Base-by-base conservation (phyloP, 2,888 invertebrate species). In the Cataglyphis altisquamis region DNA sequence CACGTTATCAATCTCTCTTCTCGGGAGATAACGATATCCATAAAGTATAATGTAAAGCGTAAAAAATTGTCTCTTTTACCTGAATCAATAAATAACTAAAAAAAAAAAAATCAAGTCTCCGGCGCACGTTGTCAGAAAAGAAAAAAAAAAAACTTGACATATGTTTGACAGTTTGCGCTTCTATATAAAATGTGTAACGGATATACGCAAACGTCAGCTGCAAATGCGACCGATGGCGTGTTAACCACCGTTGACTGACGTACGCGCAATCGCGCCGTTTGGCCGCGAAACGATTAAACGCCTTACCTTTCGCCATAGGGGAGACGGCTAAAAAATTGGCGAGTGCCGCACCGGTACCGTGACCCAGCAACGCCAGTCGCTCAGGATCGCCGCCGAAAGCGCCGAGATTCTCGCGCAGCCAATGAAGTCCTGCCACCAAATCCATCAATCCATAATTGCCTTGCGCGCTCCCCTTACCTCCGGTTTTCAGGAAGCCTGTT, bases 241-340 rank as follows among this genome's bases (percentile, higher is more conserved):
- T 75, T 64, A 64, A 74, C 64, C 21, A 45, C 4, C 21, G 29
- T 12, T 41, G 75, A 74, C 29, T 39, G 36, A 66, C 75, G 12
- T n/a, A 45, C 78, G 81, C 80, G 85, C 81, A 72, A 72, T 45
- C 55, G 29, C 39, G 29, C 29, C 52, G 55, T 39, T 39, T 52
- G 32, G 32, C 29, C 80, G 29, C 52, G 64, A 73, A 29, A 32
- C 36, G 10, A 74, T 67, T 60, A 48, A 32, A 80, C 72, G 8
- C 78, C 78, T 83, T 95, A 98, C 99, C 98, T 97, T 97, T 97
- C 70, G 98, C 98, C 91, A 99, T 98, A 29, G 99, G 99, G 55
- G 99, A 99, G 52, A 99, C 98, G 90, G 99, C 97, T 83, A 99
- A 97, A 93, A 99, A 97, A 95, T 99, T 99, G 90, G 99, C 99